Evolutionary conservation across 2,888 invertebrate species (phyloP).

Genomic region (Limnephilus marmoratus): DNA sequence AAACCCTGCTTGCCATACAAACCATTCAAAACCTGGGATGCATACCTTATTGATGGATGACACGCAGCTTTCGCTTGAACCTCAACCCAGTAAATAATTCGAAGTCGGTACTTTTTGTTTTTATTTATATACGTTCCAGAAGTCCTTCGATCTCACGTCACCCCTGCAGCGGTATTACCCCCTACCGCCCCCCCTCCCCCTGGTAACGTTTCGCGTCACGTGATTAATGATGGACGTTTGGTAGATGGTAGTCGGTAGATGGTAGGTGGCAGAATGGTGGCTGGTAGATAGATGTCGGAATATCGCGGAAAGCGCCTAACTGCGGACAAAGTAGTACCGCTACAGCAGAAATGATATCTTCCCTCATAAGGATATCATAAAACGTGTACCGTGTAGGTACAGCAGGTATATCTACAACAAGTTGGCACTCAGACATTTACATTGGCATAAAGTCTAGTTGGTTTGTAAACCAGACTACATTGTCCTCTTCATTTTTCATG

Average conservation of each 20-base stretch:
- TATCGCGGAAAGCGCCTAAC: slow-evolving; percentile 60
- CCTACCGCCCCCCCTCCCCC: slow-evolving; percentile 31
- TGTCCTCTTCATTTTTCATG: too few relatives aligned
- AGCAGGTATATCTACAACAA: neutral
- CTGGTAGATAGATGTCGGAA: slow-evolving; percentile 41
- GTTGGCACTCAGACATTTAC: neutral
- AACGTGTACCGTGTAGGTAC: neutral
- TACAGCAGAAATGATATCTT: slow-evolving; percentile 46
- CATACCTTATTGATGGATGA: too few relatives aligned
- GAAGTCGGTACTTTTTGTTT: too few relatives aligned
- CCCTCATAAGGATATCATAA: slow-evolving; percentile 34
- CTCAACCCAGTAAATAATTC: too few relatives aligned
- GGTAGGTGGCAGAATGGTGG: slow-evolving; percentile 44
- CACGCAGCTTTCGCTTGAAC: too few relatives aligned
- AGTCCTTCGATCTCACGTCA: slow-evolving; percentile 11
- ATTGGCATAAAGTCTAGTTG: neutral
- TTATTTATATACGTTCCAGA: slow-evolving; percentile 13
- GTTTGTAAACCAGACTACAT: neutral
- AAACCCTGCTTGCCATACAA: too few relatives aligned
- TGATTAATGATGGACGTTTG: slow-evolving; percentile 66
- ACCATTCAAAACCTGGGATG: too few relatives aligned
- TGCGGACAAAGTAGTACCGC: slow-evolving; percentile 57
- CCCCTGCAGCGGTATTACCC: slow-evolving; percentile 46
- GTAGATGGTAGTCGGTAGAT: slow-evolving; percentile 54
- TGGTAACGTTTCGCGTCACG: slow-evolving; percentile 64